These are phyloP conservation scores for Hippoglossus hippoglossus DNA, from an alignment of 2,797 vertebrate genomes.

Conservation along the genomic window DNA sequence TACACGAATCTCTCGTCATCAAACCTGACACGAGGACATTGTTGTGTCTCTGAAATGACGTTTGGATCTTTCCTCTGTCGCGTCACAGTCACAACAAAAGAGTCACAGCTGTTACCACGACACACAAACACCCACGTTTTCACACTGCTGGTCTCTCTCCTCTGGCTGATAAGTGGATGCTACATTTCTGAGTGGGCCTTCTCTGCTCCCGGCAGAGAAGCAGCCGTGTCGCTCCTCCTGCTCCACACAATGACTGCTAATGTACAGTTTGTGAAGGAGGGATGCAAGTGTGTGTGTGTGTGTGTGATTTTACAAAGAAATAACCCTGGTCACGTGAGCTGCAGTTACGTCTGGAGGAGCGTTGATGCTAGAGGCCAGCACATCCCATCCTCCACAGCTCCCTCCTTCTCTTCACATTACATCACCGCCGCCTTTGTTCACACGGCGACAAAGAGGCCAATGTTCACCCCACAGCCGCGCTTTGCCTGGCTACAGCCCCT, in stretches of 20 bases:
- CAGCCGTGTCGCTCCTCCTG: neutral
- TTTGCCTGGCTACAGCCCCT: constrained; percentile 54
- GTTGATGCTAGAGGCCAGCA: constrained; percentile 10
- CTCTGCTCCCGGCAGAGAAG: constrained; percentile 8
- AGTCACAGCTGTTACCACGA: constrained; percentile 18
- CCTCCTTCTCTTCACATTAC: constrained; percentile 60
- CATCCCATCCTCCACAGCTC: constrained; percentile 41
- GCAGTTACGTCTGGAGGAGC: constrained; percentile 9
- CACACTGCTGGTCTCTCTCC: constrained; percentile 6
- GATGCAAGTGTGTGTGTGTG: neutral
- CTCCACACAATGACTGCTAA: constrained; percentile 28
- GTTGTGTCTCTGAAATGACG: neutral
- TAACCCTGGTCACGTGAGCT: constrained; percentile 51
- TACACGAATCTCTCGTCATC: neutral
- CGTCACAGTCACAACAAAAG: constrained; percentile 11
- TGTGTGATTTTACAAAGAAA: constrained; percentile 1
- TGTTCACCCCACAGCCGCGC: constrained; percentile 68
- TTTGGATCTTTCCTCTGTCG: neutral
- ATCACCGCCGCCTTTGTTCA: constrained; percentile 79
- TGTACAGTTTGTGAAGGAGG: constrained; percentile 12
- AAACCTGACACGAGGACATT: neutral
- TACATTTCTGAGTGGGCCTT: constrained; percentile 45
- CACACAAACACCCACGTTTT: constrained; percentile 1
- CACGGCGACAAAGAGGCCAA: constrained; percentile 78
- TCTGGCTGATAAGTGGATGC: constrained; percentile 43